These are phyloP conservation scores for Sycophila sp. DNA, from an alignment of 1,140 invertebrate genomes.

Conservation along the genomic window DNA sequence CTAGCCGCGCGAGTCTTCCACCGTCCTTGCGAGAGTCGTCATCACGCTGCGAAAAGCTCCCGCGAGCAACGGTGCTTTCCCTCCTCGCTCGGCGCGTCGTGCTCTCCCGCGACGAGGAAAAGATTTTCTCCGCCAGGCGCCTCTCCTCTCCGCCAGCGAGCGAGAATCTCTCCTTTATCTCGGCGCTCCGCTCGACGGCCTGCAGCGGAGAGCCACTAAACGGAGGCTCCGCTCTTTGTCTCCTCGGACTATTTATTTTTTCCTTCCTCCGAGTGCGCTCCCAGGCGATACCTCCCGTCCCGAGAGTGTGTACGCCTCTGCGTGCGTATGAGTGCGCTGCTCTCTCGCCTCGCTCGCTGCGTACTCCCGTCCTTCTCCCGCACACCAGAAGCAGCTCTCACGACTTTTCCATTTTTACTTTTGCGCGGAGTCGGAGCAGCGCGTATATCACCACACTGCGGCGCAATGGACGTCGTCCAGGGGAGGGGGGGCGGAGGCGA, in stretches of 20 bases:
- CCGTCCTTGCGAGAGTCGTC: slow-evolving; percentile 12
- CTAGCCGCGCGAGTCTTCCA: background rate
- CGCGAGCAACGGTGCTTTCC: slow-evolving; percentile 19
- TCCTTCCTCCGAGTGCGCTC: background rate
- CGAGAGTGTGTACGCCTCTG: background rate
- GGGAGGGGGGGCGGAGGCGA: background rate
- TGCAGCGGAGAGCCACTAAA: too few species aligned
- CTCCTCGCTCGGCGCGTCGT: background rate
- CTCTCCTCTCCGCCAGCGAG: too few species aligned
- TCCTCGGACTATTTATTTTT: background rate
- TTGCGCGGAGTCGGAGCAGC: background rate
- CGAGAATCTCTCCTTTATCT: too few species aligned
- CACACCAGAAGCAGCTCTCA: too few species aligned
- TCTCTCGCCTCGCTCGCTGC: background rate
- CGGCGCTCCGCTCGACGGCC: too few species aligned
- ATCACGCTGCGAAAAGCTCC: background rate
- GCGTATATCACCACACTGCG: too few species aligned
- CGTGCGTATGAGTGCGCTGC: background rate
- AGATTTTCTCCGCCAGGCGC: too few species aligned
- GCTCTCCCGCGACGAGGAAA: background rate
- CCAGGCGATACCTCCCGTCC: background rate
- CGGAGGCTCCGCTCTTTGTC: slow-evolving; percentile 6
- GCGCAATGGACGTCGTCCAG: too few species aligned
- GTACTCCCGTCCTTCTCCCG: too few species aligned
- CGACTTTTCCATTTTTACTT: background rate